Conservation (phyloP, 2,888 invertebrate genomes). For the Anticlea derivata region DNA sequence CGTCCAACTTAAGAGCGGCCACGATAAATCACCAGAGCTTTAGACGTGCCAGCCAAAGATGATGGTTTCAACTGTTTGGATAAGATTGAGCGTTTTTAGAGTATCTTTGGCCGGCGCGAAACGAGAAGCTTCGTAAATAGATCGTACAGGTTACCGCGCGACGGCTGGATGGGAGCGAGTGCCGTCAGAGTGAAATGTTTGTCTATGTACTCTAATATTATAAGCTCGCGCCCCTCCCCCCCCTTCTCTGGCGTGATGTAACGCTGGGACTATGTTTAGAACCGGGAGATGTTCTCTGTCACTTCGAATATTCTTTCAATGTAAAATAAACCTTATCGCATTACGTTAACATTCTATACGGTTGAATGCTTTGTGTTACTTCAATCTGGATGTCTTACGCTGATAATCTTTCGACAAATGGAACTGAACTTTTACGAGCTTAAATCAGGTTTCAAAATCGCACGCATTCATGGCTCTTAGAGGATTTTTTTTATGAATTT, state of each 20-base stretch:
- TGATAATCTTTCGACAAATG: background rate
- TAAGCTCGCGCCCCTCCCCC: conserved; percentile 79
- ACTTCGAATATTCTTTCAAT: background rate
- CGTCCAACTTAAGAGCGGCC: background rate
- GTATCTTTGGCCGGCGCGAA: conserved; percentile 18
- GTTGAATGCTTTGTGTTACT: no score
- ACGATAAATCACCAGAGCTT: background rate
- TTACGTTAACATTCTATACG: background rate
- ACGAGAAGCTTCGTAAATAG: conserved; percentile 40
- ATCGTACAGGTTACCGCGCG: conserved; percentile 72
- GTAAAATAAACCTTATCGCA: conserved; percentile 7
- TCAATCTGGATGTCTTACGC: background rate
- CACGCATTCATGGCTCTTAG: no score
- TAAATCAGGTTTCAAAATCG: background rate
- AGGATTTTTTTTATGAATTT: no score
- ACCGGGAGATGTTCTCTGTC: conserved; percentile 40
- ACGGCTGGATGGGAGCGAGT: conserved; percentile 72
- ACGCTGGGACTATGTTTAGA: conserved; percentile 77
- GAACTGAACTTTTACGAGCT: background rate
- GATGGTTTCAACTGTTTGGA: background rate
- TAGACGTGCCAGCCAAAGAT: background rate
- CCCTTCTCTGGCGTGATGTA: conserved; percentile 80
- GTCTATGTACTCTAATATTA: conserved; percentile 83
- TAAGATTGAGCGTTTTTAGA: background rate
- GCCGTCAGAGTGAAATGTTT: conserved; percentile 78